phyloP scores from a whole-genome alignment of 2,888 invertebrate genomes.

The Eupeodes latifasciatus region DNA sequence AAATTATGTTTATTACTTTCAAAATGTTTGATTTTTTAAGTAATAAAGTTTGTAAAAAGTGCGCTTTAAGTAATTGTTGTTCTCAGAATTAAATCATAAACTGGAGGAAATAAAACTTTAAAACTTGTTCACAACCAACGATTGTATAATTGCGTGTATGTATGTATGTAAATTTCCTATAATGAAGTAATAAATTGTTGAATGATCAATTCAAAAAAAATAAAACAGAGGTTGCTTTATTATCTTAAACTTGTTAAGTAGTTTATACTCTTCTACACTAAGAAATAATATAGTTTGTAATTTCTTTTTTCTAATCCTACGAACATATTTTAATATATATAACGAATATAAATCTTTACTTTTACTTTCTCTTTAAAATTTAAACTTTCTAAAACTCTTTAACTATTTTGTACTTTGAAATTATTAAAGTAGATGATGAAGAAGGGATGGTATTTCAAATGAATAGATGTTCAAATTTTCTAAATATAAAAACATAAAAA shows the following conservation, averaged over 20 bases:
- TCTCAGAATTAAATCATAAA: neutral
- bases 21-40: too few relatives aligned
- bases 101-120: neutral
- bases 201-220: neutral
- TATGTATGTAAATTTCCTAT: slow-evolving; percentile 2
- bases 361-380: neutral
- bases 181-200: neutral
- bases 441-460: slow-evolving; percentile 22
- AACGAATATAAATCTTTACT: slow-evolving; percentile 8
- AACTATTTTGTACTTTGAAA: neutral
- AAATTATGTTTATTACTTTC: too few relatives aligned
- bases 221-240: neutral
- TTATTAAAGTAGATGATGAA: slow-evolving; percentile 5
- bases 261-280: slow-evolving; percentile 6
- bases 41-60: too few relatives aligned
- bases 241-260: neutral
- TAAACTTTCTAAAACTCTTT: neutral
- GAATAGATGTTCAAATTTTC: slow-evolving; percentile 38
- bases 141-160: neutral
- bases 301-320: neutral
- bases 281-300: slow-evolving; percentile 5
- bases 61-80: slow-evolving; percentile 5
- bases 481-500: slow-evolving; percentile 6
- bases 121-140: slow-evolving; percentile 38
- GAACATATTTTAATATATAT: neutral